Evolutionary conservation across 2,113 vertebrate genomes (phyloP).

Genomic region (Xiphophorus couchianus): DNA sequence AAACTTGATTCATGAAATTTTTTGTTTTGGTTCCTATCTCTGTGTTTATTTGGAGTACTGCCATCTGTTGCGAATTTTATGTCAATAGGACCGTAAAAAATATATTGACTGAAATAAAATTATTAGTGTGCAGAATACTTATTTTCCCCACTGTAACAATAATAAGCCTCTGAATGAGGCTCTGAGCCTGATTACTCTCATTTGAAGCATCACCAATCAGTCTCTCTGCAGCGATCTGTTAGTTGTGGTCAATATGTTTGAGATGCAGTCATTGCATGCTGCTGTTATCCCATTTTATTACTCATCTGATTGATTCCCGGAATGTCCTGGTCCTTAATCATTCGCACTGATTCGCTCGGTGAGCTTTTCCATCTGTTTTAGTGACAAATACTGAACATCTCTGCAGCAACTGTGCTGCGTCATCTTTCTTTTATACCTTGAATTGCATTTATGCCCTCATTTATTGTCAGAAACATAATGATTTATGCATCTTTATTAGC

Average conservation of each 20-base stretch:
- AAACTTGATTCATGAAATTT: not conserved
- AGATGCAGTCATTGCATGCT: not conserved
- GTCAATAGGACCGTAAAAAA: not conserved
- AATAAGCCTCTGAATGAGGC: conserved; percentile 33
- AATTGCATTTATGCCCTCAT: conserved; percentile 10
- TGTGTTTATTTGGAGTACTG: not conserved
- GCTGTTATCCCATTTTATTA: conserved; percentile 12
- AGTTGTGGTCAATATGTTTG: conserved; percentile 10
- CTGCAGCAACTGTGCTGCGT: conserved; percentile 18
- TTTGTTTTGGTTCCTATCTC: not conserved
- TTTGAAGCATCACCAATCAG: conserved; percentile 49
- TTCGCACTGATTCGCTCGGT: not conserved
- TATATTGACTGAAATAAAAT: not conserved
- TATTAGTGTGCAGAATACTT: not conserved
- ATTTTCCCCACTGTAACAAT: conserved; percentile 7
- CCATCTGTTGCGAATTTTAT: not conserved
- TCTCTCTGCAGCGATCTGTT: conserved; percentile 26
- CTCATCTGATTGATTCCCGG: not conserved
- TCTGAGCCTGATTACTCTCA: conserved; percentile 49
- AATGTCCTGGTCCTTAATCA: not conserved
- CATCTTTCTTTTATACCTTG: conserved; percentile 13
- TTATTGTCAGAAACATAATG: conserved; percentile 19
- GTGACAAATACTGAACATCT: not conserved
- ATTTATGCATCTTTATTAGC: conserved; percentile 30
- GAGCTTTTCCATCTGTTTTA: conserved; percentile 9